Evolutionary conservation across 1,140 invertebrate genomes (phyloP).

Genomic region (Calosoma granatense): DNA sequence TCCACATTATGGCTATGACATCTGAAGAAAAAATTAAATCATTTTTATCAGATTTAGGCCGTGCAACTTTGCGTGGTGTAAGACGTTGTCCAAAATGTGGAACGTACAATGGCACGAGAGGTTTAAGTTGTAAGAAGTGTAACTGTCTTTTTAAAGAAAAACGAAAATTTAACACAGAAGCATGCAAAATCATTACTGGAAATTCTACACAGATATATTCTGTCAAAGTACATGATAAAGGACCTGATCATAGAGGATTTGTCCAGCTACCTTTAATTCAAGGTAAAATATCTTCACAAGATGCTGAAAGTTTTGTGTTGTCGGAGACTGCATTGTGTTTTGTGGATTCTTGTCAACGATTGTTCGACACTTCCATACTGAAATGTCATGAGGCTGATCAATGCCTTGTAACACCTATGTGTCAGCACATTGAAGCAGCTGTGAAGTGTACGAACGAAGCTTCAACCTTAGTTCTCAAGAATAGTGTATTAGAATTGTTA

Average conservation of each 20-base stretch:
- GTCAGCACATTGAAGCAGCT: slow-evolving; percentile 60
- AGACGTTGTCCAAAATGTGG: slow-evolving; percentile 71
- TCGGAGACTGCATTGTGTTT: slow-evolving; percentile 52
- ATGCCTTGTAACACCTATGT: slow-evolving; percentile 29
- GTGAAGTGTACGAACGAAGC: slow-evolving; percentile 54
- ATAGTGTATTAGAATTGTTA: slow-evolving; percentile 52
- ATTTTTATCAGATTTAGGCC: slow-evolving; percentile 22
- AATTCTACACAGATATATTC: slow-evolving; percentile 55
- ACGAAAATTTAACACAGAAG: slow-evolving; percentile 52
- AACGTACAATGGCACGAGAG: slow-evolving; percentile 64
- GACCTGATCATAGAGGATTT: slow-evolving; percentile 63
- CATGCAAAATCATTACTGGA: slow-evolving; percentile 56
- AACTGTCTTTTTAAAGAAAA: slow-evolving; percentile 59
- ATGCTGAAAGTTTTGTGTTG: slow-evolving; percentile 34
- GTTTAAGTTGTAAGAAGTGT: slow-evolving; percentile 69
- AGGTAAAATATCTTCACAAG: slow-evolving; percentile 36
- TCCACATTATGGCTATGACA: no score
- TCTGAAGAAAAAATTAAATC: slow-evolving; percentile 9
- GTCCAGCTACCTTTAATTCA: slow-evolving; percentile 55
- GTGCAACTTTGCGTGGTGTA: slow-evolving; percentile 38
- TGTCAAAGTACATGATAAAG: slow-evolving; percentile 55
- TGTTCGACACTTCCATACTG: slow-evolving; percentile 44
- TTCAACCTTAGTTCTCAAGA: slow-evolving; percentile 45
- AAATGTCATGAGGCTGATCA: slow-evolving; percentile 43
- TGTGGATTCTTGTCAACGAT: slow-evolving; percentile 51